Base-by-base conservation (phyloP, 2,888 invertebrate species). In the Microplitis deprimator region DNA sequence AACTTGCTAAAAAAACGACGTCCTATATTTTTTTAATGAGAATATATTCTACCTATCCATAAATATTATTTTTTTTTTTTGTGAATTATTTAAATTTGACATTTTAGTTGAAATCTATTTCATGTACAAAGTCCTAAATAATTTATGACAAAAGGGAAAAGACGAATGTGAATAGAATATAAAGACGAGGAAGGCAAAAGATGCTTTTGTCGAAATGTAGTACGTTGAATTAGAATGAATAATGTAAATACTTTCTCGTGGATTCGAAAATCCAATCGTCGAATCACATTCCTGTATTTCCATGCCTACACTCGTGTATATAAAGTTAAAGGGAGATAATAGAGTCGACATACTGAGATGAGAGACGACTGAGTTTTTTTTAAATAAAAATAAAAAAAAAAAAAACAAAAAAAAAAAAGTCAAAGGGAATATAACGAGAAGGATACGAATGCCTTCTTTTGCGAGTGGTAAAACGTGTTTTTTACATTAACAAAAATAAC, bases 401-500 rank as follows among this genome's bases (percentile, higher is more conserved):
- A 67, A 60, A n/a, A n/a, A n/a, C n/a, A 16, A 40, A 73, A 38
- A 67, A 68, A 74, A 50, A 69, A 61, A 62, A 20, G 60, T 59
- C 70, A 68, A 80, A 79, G 80, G 77, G 50, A 79, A 29, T 29
- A 29, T 29, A 29, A 29, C 29, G 79, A 77, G 75, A 71, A 60
- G 76, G 79, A 78, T 79, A 81, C 80, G 80, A 80, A 79, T 79
- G 79, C 77, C 81, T 80, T 79, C 62, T 70, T 74, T 10, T 68
- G 79, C 77, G 79, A 84, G 84, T 84, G 83, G 82, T 79, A 84
- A 84, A 83, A 74, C 83, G 79, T 84, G 83, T 84, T 82, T 82
- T 81, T 79, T 68, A 73, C 77, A 76, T 80, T 78, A 81, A 80
- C 77, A 81, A 79, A 78, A 74, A 76, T 74, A 77, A 38, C 76